phyloP scores from a whole-genome alignment of 2,113 vertebrate species.

The Hemiscyllium ocellatum region DNA sequence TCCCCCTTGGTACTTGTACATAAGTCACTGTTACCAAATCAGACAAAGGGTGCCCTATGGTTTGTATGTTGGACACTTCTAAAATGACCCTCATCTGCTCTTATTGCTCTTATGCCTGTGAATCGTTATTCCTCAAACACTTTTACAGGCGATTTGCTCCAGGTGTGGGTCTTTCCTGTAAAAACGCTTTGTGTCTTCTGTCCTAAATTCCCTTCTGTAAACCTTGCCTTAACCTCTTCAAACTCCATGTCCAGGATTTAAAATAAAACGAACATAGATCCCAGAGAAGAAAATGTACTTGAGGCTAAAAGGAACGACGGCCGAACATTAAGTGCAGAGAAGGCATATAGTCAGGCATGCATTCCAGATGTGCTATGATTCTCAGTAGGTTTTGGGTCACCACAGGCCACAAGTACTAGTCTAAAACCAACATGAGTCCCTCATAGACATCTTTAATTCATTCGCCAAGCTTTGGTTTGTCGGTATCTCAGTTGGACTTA shows the following conservation, averaged over 20 bases:
- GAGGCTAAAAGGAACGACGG: neutral
- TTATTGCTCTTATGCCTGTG: neutral
- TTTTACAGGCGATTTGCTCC: neutral
- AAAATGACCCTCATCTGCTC: neutral
- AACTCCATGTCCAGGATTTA: neutral
- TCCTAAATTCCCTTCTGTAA: neutral
- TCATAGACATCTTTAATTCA: neutral
- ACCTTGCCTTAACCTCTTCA: neutral
- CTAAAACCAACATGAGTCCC: neutral
- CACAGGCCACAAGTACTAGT: neutral
- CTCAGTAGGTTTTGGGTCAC: conserved; percentile 5
- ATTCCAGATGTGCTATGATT: neutral
- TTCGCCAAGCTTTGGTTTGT: neutral
- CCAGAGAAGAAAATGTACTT: neutral
- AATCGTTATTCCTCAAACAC: neutral
- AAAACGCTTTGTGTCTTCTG: neutral
- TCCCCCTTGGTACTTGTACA: neutral
- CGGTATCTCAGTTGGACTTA: neutral
- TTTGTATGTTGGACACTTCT: neutral
- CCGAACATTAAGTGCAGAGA: neutral
- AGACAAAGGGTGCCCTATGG: neutral
- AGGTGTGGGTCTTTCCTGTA: neutral
- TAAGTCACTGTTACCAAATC: neutral
- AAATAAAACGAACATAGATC: neutral
- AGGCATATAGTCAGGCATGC: neutral